Base-by-base conservation (phyloP, 2,113 vertebrate genomes). In the Suricata suricatta region DNA sequence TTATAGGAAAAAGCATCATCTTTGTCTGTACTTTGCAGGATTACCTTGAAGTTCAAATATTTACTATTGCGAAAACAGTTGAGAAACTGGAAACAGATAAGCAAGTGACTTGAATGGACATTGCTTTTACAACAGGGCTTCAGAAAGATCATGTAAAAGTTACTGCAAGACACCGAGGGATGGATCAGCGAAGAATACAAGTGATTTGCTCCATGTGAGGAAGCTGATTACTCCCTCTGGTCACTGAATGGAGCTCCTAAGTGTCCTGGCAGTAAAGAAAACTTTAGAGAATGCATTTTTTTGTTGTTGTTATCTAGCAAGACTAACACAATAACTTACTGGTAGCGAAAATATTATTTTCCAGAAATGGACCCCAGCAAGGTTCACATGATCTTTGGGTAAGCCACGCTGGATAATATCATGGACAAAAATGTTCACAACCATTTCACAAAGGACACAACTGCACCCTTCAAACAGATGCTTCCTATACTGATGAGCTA, bases 281-380 rank as follows among this genome's bases (percentile, higher is more conserved):
- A 72, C 57, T 14, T 83, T 31, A 35, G 47, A 66, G 57, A 13
- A 15, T 35, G 3, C 23, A 35, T 23, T 57, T 11, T 66, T n/a
- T 83, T 29, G 19, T 84, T 88, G 41, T 76, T 47, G 44, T 19
- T 60, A 93, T 84, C 89, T 84, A 68, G 50, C 66, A 54, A 50
- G 90, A 92, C 47, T 81, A 57, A 95, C 27, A 97, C 7, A 52
- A n/a, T 74, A 69, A 41, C n/a, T 88, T 52, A 68, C 27, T 81
- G 76, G n/a, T 44, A 81, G 15, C 85, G 29, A 63, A 80, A 69
- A 15, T 77, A 38, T 47, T 71, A 3, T 81, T 81, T 81, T 23
- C 52, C 25, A 19, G 52, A 81, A 35, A 81, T n/a, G 35, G 88
- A 90, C 23, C 25, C 54, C 44, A 38, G 29, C 66, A 52, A 12